A percentile compares a stretch with the other conserved stretches of the same genome.
These are phyloP conservation scores for Agrochola macilenta DNA, from an alignment of 2,888 invertebrate genomes.

Conservation along the genomic window DNA sequence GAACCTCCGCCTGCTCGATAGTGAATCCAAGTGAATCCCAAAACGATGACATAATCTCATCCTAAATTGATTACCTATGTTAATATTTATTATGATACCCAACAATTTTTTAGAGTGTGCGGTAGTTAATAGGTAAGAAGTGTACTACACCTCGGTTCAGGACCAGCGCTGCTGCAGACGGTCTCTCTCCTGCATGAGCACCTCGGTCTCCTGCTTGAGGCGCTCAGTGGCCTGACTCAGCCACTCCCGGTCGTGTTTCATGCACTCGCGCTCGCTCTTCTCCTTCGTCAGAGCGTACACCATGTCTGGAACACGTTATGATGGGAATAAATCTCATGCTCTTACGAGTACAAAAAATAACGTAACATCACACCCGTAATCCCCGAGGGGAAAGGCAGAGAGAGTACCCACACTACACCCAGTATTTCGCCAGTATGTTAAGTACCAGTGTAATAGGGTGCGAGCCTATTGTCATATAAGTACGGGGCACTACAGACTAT, in stretches of 20 bases:
- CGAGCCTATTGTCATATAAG: too few relatives aligned
- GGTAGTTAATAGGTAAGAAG: neutral
- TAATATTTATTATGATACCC: neutral
- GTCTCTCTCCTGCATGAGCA: conserved; percentile 76
- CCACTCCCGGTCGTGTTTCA: conserved; percentile 73
- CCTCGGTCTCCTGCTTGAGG: conserved; percentile 75
- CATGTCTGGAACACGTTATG: conserved; percentile 72
- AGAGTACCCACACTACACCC: neutral
- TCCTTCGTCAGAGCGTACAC: conserved; percentile 72
- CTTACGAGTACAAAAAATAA: neutral
- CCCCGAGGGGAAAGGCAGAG: too few relatives aligned
- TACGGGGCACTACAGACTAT: too few relatives aligned
- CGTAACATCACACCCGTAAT: neutral
- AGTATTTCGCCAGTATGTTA: neutral
- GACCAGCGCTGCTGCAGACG: conserved; percentile 77
- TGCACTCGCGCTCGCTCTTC: conserved; percentile 71
- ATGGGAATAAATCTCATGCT: neutral
- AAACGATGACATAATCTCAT: neutral
- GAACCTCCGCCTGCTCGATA: neutral
- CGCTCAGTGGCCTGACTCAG: conserved; percentile 74
- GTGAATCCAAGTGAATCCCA: neutral
- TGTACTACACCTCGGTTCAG: conserved; percentile 71
- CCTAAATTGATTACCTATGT: neutral
- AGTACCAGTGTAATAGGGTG: too few relatives aligned
- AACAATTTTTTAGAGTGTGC: neutral